Base-by-base conservation (phyloP, 2,888 invertebrate species). In the Biston betularia region DNA sequence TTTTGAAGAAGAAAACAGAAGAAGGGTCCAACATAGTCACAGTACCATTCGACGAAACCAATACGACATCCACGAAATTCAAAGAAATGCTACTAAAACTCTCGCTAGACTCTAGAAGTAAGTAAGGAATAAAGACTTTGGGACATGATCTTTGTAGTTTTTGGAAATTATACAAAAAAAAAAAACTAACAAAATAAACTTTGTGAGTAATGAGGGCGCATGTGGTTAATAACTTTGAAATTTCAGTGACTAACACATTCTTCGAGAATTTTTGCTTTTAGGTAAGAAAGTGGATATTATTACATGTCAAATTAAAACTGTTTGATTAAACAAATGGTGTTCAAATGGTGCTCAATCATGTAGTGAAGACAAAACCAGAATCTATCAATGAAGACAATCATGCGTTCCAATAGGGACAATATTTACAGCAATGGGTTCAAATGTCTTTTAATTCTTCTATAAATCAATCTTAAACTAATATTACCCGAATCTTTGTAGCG, bases 51-150 rank as follows among this genome's bases (percentile, higher is more conserved):
- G 95, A 96, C 83, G 95, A 96, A 81, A 94, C 94, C 56, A 94
- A 94, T 53, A 92, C 94, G 24, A 94, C 91, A 0, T 84, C 87
- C 0, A 81, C 94, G 55, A 94, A 95, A 75, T 95, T 95, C 79
- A 94, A 93, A 74, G 90, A 95, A 49, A 88, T 96, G 64, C 93
- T 97, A 63, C 85, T 86, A 74, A 95, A 95, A 76, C 92, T 96
- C 59, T 95, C 96, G 12, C 88, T 94, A 77, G 94, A 92, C 48
- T 95, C 96, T 55, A 92, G 96, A 94, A 96, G 97, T 97, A 94
- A 96, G 96, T 96, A 85, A 72, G 46, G 44, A 68, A 68, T 71
- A 73, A 70, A 72, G 52, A 57, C 54, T 58, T 50, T 61, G 68
- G 66, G 68, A 67, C 62, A 59, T 6, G 10, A 62, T 14, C 10